Evolutionary conservation across 2,113 vertebrate species (phyloP), one percentile per base, ranked within the genome.

Genomic region (Urocolius indicus): DNA sequence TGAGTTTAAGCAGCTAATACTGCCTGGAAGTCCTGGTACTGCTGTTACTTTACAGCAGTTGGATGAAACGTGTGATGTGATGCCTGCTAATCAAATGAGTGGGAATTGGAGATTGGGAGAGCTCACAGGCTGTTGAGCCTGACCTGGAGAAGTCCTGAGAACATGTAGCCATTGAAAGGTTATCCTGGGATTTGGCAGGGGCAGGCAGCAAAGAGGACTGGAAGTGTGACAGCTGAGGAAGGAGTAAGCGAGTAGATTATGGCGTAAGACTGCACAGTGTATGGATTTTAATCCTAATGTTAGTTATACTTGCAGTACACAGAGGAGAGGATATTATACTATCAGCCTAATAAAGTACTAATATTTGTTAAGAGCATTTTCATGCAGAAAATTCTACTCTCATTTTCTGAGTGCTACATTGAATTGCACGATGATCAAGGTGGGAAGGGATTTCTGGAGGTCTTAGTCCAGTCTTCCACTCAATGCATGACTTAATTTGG

Each of bases 161-260:
- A 34, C 45, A 6, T 3, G 4, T 48, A 51, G 24, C 0, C 0
- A 30, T 18, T 55, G 48, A 32, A 46, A 26, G 17, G 29, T 89
- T 80, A n/a, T 67, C 32, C 76, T 61, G 67, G 62, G 63, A 41
- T 80, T 62, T 66, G 66, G n/a, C 62, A 75, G 51, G 59, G 52
- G 46, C 51, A 71, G 27, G 29, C 83, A 80, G n/a, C 4, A 4
- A 69, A 80, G 59, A 76, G 13, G 13, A 24, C 45, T 75, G 45
- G 30, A 48, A 48, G 46, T 17, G 8, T 34, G 77, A 68, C 67
- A 91, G 26, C 75, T 80, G 79, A 84, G 38, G 73, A 61, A 58
- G 32, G 36, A 65, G 48, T 17, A 55, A 52, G 30, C 17, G 26
- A 77, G 41, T 88, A 46, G 59, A 27, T 94, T 73, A 61, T 19